Evolutionary conservation across 2,113 vertebrate species (phyloP).

Genomic region (Silurus glanis): DNA sequence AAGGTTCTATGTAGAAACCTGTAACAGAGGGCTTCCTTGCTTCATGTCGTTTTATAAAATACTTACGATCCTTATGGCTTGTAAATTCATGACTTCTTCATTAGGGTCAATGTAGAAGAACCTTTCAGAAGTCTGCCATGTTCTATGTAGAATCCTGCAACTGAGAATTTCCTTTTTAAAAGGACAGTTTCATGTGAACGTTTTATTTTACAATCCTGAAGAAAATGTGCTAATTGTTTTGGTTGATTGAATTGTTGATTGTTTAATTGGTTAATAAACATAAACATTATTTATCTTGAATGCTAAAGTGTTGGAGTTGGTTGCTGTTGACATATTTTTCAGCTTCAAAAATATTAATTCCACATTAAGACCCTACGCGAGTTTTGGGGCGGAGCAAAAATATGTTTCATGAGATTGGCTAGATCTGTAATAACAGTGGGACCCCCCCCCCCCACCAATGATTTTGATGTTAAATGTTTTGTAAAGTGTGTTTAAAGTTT

Average conservation of each 20-base stretch:
- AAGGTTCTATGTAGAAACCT: background rate
- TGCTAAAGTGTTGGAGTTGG: background rate
- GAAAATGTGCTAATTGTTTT: background rate
- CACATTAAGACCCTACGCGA: background rate
- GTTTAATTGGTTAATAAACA: background rate
- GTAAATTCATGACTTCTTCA: background rate
- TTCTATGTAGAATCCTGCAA: background rate
- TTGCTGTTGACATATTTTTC: background rate
- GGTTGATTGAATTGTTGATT: background rate
- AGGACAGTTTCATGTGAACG: background rate
- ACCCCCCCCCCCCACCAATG: no score
- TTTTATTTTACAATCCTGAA: background rate
- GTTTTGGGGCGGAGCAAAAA: background rate
- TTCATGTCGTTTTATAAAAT: background rate
- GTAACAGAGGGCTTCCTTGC: background rate
- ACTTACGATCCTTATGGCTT: background rate
- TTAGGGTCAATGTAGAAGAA: background rate
- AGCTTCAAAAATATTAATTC: background rate
- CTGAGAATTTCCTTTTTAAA: background rate
- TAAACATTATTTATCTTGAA: background rate
- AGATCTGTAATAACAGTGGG: background rate
- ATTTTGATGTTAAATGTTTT: slow-evolving; percentile 46
- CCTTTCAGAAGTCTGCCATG: background rate
- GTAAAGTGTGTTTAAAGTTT: slow-evolving; percentile 32
- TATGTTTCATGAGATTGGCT: background rate